Conservation (phyloP, 2,113 vertebrate species). For the Pontoporia blainvillei region DNA sequence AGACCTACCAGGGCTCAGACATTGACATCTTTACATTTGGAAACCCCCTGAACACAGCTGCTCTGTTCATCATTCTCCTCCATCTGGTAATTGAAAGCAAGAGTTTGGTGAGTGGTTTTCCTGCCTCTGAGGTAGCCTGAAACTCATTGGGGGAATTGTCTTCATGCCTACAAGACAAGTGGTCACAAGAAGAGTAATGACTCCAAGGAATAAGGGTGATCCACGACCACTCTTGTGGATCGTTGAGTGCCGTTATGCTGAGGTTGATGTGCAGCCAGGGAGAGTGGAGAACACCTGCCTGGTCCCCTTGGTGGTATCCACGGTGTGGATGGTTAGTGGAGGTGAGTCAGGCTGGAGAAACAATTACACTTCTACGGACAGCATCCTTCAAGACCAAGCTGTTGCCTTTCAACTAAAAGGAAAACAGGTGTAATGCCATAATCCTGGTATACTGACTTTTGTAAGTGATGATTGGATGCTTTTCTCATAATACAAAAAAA, state of each 20-base stretch:
- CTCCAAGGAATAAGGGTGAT: neutral
- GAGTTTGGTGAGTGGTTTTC: conserved; percentile 88
- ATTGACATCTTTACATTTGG: conserved; percentile 90
- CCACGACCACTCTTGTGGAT: neutral
- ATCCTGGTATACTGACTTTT: neutral
- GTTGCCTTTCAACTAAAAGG: neutral
- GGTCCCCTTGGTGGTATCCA: neutral
- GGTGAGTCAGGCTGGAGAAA: neutral
- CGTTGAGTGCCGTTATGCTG: neutral
- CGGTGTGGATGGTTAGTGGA: neutral
- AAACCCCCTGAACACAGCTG: conserved; percentile 90
- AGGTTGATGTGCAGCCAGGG: neutral
- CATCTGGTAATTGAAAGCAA: conserved; percentile 94
- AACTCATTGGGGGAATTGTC: neutral
- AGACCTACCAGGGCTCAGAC: conserved; percentile 88
- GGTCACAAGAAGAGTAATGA: neutral
- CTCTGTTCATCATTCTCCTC: conserved; percentile 90
- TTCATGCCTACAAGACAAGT: neutral
- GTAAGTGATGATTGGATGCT: neutral
- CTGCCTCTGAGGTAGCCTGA: neutral
- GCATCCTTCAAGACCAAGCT: neutral
- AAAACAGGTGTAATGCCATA: neutral
- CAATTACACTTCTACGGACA: neutral
- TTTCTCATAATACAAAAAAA: neutral
- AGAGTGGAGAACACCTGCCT: neutral